Conservation (phyloP, 2,113 vertebrate species). For the Anolis sagrei region DNA sequence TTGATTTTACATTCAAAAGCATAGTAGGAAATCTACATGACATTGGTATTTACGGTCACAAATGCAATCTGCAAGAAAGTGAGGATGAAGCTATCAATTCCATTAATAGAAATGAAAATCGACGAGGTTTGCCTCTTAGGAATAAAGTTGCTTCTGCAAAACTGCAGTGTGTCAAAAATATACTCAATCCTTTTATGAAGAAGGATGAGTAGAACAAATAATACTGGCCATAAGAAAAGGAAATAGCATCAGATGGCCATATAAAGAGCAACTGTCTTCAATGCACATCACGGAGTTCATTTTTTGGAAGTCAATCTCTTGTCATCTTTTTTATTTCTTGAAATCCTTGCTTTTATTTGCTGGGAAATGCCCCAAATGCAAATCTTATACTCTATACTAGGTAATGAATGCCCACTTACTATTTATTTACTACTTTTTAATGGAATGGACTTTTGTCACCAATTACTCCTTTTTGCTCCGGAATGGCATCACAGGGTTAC, state of each 20-base stretch:
- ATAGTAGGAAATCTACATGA: neutral
- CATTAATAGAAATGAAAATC: neutral
- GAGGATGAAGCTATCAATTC: slow-evolving; percentile 16
- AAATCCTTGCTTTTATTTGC: neutral
- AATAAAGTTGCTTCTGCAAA: neutral
- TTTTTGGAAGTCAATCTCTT: neutral
- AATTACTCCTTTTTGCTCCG: neutral
- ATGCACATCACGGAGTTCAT: neutral
- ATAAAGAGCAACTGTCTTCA: neutral
- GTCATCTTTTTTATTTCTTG: accelerated
- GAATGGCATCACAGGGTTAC: neutral
- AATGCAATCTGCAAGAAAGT: neutral
- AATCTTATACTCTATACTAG: neutral
- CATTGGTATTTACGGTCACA: neutral
- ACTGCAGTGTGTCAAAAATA: neutral
- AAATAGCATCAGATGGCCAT: neutral
- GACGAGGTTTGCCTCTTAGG: neutral
- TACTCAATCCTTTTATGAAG: neutral
- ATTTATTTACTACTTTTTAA: neutral
- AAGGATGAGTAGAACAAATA: neutral
- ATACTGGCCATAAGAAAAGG: neutral
- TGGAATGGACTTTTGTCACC: neutral
- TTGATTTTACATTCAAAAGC: slow-evolving; percentile 9
- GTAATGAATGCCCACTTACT: neutral
- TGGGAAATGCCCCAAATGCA: neutral